Conservation (phyloP, 2,888 invertebrate species). For the Molanna angustata region DNA sequence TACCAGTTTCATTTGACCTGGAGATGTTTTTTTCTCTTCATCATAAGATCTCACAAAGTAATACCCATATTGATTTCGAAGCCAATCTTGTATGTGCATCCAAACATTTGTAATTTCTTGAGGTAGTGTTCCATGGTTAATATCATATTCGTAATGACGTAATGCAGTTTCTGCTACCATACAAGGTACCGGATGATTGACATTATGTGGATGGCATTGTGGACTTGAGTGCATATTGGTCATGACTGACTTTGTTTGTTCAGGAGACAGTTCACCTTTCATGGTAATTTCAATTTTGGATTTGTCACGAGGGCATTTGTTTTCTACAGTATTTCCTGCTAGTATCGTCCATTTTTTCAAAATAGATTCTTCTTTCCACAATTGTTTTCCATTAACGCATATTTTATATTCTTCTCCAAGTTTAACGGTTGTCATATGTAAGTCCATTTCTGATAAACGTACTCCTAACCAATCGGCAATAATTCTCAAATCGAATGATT, state of each 20-base stretch:
- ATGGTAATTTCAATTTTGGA: conserved; percentile 37
- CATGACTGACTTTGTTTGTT: conserved; percentile 36
- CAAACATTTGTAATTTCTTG: conserved; percentile 26
- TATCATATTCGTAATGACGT: conserved; percentile 39
- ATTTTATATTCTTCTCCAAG: conserved; percentile 41
- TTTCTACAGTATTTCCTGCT: conserved; percentile 38
- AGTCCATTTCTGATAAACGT: conserved; percentile 30
- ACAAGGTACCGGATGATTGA: conserved; percentile 26
- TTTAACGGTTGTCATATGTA: conserved; percentile 37
- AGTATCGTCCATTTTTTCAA: conserved; percentile 37
- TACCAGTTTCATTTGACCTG: conserved; percentile 11
- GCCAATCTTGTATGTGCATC: conserved; percentile 2
- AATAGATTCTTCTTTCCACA: conserved; percentile 37
- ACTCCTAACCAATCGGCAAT: background rate
- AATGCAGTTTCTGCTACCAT: conserved; percentile 38
- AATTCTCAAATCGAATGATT: conserved; percentile 40
- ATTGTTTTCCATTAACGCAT: conserved; percentile 41
- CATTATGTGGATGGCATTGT: conserved; percentile 5
- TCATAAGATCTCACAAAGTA: conserved; percentile 8
- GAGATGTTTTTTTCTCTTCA: conserved; percentile 4
- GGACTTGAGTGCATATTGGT: conserved; percentile 33
- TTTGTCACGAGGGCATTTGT: conserved; percentile 39
- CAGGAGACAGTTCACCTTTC: conserved; percentile 39
- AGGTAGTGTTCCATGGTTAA: conserved; percentile 31
- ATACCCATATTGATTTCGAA: conserved; percentile 12